These are phyloP conservation scores for Cryptus viduatorius DNA, from an alignment of 2,888 invertebrate species.

Conservation along the genomic window DNA sequence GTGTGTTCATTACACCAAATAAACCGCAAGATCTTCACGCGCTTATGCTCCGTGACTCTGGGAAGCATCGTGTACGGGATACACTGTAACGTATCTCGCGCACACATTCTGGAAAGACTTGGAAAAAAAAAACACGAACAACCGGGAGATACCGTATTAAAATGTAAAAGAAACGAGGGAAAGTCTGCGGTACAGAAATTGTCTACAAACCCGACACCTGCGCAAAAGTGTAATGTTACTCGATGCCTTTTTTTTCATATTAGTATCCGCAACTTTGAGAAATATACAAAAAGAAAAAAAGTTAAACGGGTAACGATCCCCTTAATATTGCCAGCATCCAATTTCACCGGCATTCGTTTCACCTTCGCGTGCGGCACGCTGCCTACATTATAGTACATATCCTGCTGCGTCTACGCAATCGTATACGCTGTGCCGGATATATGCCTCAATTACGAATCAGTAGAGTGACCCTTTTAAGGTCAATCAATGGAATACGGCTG, in stretches of 20 bases:
- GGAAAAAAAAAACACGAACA: slow-evolving; percentile 8
- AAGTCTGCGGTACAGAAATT: slow-evolving; percentile 45
- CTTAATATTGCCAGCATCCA: slow-evolving; percentile 64
- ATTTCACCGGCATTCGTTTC: slow-evolving; percentile 62
- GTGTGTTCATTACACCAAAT: slow-evolving; percentile 20
- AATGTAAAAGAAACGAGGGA: slow-evolving; percentile 46
- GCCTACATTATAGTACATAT: slow-evolving; percentile 54
- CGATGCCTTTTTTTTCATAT: slow-evolving; percentile 17
- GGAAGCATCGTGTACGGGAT: slow-evolving; percentile 12
- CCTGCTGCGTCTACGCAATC: slow-evolving; percentile 22
- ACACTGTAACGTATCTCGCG: background rate
- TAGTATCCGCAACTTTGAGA: background rate
- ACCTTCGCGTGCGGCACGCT: slow-evolving; percentile 62
- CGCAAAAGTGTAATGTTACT: slow-evolving; percentile 45
- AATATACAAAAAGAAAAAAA: slow-evolving; percentile 21
- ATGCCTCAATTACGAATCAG: slow-evolving; percentile 12
- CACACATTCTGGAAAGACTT: background rate
- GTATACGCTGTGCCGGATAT: slow-evolving; percentile 9
- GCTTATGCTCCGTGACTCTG: slow-evolving; percentile 16
- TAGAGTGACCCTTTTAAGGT: slow-evolving; percentile 10
- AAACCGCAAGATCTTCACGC: slow-evolving; percentile 15
- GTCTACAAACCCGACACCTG: slow-evolving; percentile 57
- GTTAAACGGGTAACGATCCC: slow-evolving; percentile 59
- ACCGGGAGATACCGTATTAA: background rate
- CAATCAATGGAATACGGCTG: too few species aligned